A percentile compares a stretch with the other conserved stretches of the same genome.
phyloP scores from a whole-genome alignment of 2,888 invertebrate species.

The Ectemnius continuus region DNA sequence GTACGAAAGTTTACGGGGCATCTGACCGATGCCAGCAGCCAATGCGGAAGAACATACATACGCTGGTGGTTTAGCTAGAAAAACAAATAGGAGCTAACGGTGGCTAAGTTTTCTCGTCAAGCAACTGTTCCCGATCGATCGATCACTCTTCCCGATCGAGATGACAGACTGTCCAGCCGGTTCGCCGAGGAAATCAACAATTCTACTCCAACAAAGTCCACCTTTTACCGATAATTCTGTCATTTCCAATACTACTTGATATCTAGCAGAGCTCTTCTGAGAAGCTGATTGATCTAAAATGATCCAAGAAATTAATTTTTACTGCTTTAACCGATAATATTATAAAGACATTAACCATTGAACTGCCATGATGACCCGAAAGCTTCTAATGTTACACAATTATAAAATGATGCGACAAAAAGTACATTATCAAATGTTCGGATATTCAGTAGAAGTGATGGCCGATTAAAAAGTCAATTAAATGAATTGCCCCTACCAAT shows the following conservation, averaged over 20 bases:
- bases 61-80: slow-evolving; percentile 15
- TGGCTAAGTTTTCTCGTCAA: slow-evolving; percentile 41
- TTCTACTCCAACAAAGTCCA: slow-evolving; percentile 25
- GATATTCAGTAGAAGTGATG: too few relatives aligned
- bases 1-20: slow-evolving; percentile 18
- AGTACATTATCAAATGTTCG: too few relatives aligned
- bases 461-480: too few relatives aligned
- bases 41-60: slow-evolving; percentile 40
- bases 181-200: slow-evolving; percentile 35
- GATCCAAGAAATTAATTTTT: too few relatives aligned
- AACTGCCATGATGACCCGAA: too few relatives aligned
- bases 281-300: too few relatives aligned
- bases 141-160: slow-evolving; percentile 50
- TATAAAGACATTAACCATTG: too few relatives aligned
- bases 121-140: slow-evolving; percentile 39
- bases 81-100: slow-evolving; percentile 37
- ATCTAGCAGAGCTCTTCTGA: not conserved
- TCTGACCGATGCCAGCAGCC: slow-evolving; percentile 14
- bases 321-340: too few relatives aligned
- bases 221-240: not conserved
- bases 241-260: not conserved
- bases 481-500: too few relatives aligned
- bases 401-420: too few relatives aligned
- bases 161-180: slow-evolving; percentile 29
- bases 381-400: too few relatives aligned